A percentile compares a stretch with the other conserved stretches of the same genome.
These are phyloP conservation scores for Formica selysi DNA, from an alignment of 1,140 invertebrate species.

Conservation along the genomic window DNA sequence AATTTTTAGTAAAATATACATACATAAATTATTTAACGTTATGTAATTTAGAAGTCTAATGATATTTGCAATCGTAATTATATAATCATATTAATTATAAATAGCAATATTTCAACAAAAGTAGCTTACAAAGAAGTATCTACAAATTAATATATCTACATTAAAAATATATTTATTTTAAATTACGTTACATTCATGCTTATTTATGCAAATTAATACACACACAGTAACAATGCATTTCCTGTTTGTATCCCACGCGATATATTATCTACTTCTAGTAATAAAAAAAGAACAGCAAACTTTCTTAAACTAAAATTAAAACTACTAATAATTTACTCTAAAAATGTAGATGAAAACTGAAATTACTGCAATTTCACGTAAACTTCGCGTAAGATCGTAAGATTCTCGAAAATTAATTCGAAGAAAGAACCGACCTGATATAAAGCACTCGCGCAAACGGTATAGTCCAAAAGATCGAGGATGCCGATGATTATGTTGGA, in stretches of 20 bases:
- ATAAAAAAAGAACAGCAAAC: background rate
- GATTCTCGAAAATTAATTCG: slow-evolving; percentile 7
- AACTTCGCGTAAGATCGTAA: background rate
- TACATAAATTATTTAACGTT: slow-evolving; percentile 5
- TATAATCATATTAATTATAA: too few relatives aligned
- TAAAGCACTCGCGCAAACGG: slow-evolving; percentile 5
- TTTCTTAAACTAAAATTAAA: background rate
- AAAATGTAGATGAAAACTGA: background rate
- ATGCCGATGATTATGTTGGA: slow-evolving; percentile 34
- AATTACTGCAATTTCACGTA: background rate
- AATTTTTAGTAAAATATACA: background rate
- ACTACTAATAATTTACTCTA: background rate
- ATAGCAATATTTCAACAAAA: slow-evolving; percentile 6
- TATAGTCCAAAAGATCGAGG: slow-evolving; percentile 9
- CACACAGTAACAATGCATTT: background rate
- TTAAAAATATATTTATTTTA: background rate
- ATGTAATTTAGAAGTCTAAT: background rate
- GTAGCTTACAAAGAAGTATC: background rate
- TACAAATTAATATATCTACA: slow-evolving; percentile 3
- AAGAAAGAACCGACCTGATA: background rate
- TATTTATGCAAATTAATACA: slow-evolving; percentile 34
- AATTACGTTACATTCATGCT: slow-evolving; percentile 7
- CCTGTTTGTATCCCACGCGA: background rate
- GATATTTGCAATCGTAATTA: background rate
- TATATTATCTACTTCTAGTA: background rate